Percentiles rank a stretch among this genome's conserved stretches.
Evolutionary conservation across 2,113 vertebrate species (phyloP).

Genomic region (Nansenia antarctica): DNA sequence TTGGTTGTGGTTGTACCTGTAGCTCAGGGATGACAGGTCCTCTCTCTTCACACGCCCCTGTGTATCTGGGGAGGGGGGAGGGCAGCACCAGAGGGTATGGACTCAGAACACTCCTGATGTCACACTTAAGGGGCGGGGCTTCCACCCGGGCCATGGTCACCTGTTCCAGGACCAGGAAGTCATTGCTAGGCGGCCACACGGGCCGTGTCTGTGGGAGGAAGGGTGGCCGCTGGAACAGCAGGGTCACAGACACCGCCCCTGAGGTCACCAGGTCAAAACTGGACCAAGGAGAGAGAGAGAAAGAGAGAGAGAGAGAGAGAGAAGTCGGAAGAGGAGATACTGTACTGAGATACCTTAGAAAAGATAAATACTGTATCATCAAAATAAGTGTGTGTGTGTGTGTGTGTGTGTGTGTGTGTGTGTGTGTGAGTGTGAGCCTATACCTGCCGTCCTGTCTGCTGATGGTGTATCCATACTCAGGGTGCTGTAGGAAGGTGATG

Average conservation of each 20-base stretch:
- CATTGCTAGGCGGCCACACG: constrained; percentile 96
- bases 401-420: no score
- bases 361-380: not conserved
- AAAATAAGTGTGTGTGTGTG: no score
- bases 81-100: constrained; percentile 94
- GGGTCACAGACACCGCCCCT: constrained; percentile 89
- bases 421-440: no score
- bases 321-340: no score
- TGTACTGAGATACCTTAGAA: no score
- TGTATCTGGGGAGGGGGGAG: constrained; percentile 90
- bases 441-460: constrained; percentile 97
- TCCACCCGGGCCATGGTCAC: constrained; percentile 88
- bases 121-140: constrained; percentile 77
- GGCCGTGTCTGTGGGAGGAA: constrained; percentile 90
- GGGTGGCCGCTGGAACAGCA: constrained; percentile 95
- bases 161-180: constrained; percentile 91
- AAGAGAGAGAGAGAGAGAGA: no score
- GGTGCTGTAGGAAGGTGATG: constrained; percentile 92
- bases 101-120: constrained; percentile 85
- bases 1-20: constrained; percentile 89
- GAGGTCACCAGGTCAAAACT: constrained; percentile 96
- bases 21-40: constrained; percentile 91
- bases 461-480: constrained; percentile 93
- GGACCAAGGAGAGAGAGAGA: no score
- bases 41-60: constrained; percentile 88